phyloP scores from a whole-genome alignment of 2,797 vertebrate genomes.

The Microhierax caerulescens region DNA sequence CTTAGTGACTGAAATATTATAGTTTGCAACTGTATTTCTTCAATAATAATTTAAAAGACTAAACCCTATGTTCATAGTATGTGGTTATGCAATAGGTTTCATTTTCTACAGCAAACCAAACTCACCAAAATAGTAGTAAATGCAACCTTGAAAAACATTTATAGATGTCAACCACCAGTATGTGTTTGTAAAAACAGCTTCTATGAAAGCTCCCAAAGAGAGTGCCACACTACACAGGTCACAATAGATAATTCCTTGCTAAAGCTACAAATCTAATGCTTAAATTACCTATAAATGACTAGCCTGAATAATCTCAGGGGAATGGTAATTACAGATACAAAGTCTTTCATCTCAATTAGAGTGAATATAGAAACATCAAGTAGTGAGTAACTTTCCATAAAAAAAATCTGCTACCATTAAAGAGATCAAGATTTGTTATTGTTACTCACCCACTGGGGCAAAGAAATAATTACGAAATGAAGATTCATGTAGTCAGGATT shows the following conservation, averaged over 20 bases:
- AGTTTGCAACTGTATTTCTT: neutral
- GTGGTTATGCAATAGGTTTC: neutral
- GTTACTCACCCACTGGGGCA: neutral
- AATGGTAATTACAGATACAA: neutral
- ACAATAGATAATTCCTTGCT: neutral
- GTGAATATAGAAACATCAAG: neutral
- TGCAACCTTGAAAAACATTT: neutral
- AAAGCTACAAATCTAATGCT: neutral
- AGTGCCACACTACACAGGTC: neutral
- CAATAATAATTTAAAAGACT: neutral
- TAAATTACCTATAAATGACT: conserved; percentile 20
- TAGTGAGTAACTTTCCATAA: neutral
- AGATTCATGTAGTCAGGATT: neutral
- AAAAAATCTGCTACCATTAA: neutral
- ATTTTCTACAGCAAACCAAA: neutral
- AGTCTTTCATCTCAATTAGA: neutral
- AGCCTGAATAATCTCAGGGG: neutral
- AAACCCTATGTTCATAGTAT: neutral
- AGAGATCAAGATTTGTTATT: neutral
- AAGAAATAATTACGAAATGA: neutral
- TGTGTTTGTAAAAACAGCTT: neutral
- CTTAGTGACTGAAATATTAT: neutral
- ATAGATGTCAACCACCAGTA: neutral
- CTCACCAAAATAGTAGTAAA: neutral
- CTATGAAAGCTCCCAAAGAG: neutral